Base-by-base conservation (phyloP, 2,797 vertebrate genomes). In the Lepidocolaptes lacrymiger region DNA sequence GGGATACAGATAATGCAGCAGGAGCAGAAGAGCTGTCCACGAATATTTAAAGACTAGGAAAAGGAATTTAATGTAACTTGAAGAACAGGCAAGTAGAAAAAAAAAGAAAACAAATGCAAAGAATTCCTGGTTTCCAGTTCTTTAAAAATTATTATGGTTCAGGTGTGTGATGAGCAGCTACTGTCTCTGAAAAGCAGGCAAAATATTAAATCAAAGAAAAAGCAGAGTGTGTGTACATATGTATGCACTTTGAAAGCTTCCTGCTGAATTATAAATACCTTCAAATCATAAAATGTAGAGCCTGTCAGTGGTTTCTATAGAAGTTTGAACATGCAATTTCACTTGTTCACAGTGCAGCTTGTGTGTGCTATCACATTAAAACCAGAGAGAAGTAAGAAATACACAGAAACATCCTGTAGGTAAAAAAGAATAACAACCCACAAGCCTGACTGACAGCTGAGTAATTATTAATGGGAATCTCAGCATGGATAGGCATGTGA, bases 191-290 rank as follows among this genome's bases (percentile, higher is more conserved):
- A 82, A 92, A 87, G 28, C 66, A 84, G 37, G 51, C 19, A 81
- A 91, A 89, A 62, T 80, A 72, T 41, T 83, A 93, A 95, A 89
- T 76, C 63, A 83, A 93, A 93, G 51, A 21, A 85, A 89, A 88
- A 64, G 14, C 28, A 91, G 61, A 72, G 64, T 74, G 43, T 62
- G 72, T 85, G 72, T 81, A 93, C 32, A 30, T 89, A 87, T 28
- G 39, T 44, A 94, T 80, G 61, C 62, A 39, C 54, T 91, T 85
- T 77, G 72, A 95, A 93, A 93, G 75, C 49, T 78, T 88, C 34
- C 72, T 92, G 72, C 16, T 95, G 89, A 92, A 92, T 92, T 91
- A 78, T 89, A 58, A 85, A 87, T 94, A 72, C n/a, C 18, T 87
- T 71, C 64, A 81, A 83, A 88, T 94, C 54, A 66, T 83, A 83